A percentile compares a stretch with the other conserved stretches of the same genome.
These are phyloP conservation scores for Cremastobaeus sp. DNA, from an alignment of 2,888 invertebrate species.

Conservation along the genomic window DNA sequence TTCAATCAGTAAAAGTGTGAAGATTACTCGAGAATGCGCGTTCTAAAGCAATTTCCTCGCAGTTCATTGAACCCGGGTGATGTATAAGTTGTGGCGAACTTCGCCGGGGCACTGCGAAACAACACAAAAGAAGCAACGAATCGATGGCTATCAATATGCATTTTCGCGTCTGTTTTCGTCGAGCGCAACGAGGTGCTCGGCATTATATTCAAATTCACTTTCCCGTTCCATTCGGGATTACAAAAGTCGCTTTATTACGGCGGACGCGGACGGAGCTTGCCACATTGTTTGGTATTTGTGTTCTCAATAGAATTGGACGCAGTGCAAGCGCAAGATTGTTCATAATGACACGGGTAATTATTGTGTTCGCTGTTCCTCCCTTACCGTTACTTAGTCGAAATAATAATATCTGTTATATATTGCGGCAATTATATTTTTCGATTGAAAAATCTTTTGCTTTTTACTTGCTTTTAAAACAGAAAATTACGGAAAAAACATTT, in stretches of 20 bases:
- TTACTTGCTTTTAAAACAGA: no score
- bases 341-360: slow-evolving; percentile 43
- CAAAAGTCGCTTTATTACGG: slow-evolving; percentile 23
- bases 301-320: slow-evolving; percentile 34
- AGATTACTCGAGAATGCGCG: slow-evolving; percentile 6
- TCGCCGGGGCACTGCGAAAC: neutral
- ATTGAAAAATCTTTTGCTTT: no score
- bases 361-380: slow-evolving; percentile 9
- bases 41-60: slow-evolving; percentile 4
- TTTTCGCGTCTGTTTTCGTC: slow-evolving; percentile 27
- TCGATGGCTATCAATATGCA: slow-evolving; percentile 28
- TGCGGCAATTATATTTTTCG: no score
- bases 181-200: slow-evolving; percentile 17
- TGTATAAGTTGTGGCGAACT: slow-evolving; percentile 2
- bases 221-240: slow-evolving; percentile 16
- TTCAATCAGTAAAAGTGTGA: slow-evolving; percentile 27
- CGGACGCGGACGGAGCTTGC: slow-evolving; percentile 9
- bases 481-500: no score
- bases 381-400: slow-evolving; percentile 15
- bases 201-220: slow-evolving; percentile 51
- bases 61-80: slow-evolving; percentile 17
- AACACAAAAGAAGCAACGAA: slow-evolving; percentile 1
- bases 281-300: slow-evolving; percentile 26
- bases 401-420: no score
- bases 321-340: slow-evolving; percentile 18